phyloP scores from a whole-genome alignment of 2,113 vertebrate species.

The Cavia porcellus region DNA sequence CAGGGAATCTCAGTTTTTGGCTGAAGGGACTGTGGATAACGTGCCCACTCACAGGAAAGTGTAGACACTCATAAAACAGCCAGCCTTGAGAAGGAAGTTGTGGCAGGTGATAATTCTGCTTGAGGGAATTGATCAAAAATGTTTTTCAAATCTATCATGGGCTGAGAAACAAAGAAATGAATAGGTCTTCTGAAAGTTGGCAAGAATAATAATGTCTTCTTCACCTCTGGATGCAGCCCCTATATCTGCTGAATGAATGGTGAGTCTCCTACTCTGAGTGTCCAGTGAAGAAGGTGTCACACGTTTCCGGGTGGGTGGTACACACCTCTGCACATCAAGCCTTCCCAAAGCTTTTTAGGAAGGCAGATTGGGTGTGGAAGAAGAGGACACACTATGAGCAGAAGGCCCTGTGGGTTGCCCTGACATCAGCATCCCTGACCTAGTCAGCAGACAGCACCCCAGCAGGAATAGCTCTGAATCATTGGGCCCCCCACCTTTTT shows the following conservation, averaged over 20 bases:
- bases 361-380: background rate
- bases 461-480: background rate
- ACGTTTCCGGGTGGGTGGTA: background rate
- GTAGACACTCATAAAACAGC: constrained; percentile 52
- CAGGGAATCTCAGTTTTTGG: constrained; percentile 6
- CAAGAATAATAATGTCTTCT: constrained; percentile 41
- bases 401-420: background rate
- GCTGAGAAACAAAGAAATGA: constrained; percentile 60
- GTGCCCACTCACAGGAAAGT: background rate
- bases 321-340: background rate
- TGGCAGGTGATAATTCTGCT: constrained; percentile 68
- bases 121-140: constrained; percentile 60
- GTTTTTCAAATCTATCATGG: constrained; percentile 46
- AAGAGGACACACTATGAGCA: background rate
- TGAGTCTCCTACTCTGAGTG: background rate
- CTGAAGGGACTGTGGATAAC: constrained; percentile 13
- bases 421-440: background rate
- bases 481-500: background rate
- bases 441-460: background rate
- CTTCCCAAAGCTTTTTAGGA: background rate
- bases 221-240: constrained; percentile 16
- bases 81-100: constrained; percentile 36
- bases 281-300: background rate
- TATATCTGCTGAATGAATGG: constrained; percentile 20
- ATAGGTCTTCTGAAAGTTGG: constrained; percentile 45